Percentiles rank a stretch among this genome's conserved stretches.
Conservation (phyloP, 2,888 invertebrate species). For the Napeogenes inachia region DNA sequence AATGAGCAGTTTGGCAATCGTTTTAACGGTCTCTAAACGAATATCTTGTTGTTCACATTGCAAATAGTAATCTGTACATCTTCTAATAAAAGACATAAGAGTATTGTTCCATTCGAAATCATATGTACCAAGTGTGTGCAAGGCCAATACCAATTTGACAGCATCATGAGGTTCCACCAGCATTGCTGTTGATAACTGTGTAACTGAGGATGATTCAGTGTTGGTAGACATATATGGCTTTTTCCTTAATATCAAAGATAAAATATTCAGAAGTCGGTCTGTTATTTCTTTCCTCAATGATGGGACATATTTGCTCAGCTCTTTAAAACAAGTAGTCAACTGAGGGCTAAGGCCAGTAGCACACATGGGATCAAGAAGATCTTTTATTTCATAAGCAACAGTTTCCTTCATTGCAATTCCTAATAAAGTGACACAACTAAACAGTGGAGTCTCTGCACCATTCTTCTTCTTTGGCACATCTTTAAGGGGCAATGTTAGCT, state of each 20-base stretch:
- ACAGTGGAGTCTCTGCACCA: slow-evolving; percentile 89
- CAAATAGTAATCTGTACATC: slow-evolving; percentile 94
- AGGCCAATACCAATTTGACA: slow-evolving; percentile 91
- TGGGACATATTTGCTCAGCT: slow-evolving; percentile 93
- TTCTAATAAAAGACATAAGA: slow-evolving; percentile 92
- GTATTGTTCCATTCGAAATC: slow-evolving; percentile 94
- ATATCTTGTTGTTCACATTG: slow-evolving; percentile 94
- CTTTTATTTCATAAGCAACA: slow-evolving; percentile 86
- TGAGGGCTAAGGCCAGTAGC: slow-evolving; percentile 93
- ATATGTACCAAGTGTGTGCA: slow-evolving; percentile 92
- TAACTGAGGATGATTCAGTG: slow-evolving; percentile 66
- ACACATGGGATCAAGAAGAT: slow-evolving; percentile 93
- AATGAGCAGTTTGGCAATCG: slow-evolving; percentile 91
- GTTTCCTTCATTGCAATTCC: slow-evolving; percentile 91
- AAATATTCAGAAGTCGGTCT: slow-evolving; percentile 92
- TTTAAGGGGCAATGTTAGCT: slow-evolving; percentile 84
- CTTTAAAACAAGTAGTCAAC: slow-evolving; percentile 92
- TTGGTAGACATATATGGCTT: slow-evolving; percentile 83
- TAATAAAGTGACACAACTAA: slow-evolving; percentile 95
- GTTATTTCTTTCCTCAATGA: slow-evolving; percentile 93
- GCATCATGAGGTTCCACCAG: slow-evolving; percentile 83
- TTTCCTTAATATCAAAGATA: slow-evolving; percentile 93
- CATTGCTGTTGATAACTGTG: slow-evolving; percentile 60
- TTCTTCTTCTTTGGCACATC: slow-evolving; percentile 87
- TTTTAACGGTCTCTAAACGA: slow-evolving; percentile 92